phyloP scores from a whole-genome alignment of 2,888 invertebrate genomes.

The Eupithecia subfuscata region DNA sequence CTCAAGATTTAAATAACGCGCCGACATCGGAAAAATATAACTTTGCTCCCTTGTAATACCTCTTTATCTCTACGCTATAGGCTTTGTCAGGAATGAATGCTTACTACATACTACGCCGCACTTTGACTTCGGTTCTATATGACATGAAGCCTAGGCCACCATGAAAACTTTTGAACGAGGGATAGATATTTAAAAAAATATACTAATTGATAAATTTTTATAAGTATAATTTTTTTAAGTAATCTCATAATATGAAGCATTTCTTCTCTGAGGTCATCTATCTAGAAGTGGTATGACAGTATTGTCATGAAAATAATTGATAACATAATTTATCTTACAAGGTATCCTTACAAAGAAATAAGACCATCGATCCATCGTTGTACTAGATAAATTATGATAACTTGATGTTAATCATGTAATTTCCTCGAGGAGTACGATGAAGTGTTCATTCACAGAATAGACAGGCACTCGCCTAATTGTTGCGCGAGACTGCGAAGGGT shows the following conservation, averaged over 20 bases:
- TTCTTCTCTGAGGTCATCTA: background rate
- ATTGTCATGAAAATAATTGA: background rate
- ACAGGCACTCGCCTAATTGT: slow-evolving; percentile 58
- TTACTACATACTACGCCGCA: background rate
- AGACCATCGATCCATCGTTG: background rate
- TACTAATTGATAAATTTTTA: too few species aligned
- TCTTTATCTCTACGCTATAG: background rate
- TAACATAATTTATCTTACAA: background rate
- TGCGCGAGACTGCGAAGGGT: slow-evolving; percentile 58
- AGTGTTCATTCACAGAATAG: slow-evolving; percentile 33
- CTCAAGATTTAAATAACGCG: background rate
- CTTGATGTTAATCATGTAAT: slow-evolving; percentile 9
- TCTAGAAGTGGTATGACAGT: background rate
- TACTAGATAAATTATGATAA: slow-evolving; percentile 2
- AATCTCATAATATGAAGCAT: background rate
- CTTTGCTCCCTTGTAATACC: background rate
- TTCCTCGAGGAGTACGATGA: slow-evolving; percentile 5
- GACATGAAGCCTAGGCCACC: background rate
- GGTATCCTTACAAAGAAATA: background rate
- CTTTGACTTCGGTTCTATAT: background rate
- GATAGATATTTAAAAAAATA: too few species aligned
- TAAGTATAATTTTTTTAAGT: too few species aligned
- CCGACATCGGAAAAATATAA: background rate
- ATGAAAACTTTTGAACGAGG: background rate
- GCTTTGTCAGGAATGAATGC: background rate